phyloP scores from a whole-genome alignment of 2,888 invertebrate species.

The Bombylius major region DNA sequence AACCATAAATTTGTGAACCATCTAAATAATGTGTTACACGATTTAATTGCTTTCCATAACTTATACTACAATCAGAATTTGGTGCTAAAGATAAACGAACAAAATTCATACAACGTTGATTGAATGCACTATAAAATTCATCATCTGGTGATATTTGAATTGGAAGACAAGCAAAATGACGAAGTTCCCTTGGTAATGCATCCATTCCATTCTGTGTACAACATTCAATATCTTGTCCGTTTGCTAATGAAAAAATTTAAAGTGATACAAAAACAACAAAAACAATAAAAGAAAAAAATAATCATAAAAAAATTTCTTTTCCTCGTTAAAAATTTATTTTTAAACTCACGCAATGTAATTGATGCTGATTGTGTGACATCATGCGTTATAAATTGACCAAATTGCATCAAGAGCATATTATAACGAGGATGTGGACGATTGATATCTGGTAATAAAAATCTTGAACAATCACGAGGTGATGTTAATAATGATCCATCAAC shows the following conservation, averaged over 20 bases:
- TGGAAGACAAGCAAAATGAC: constrained; percentile 58
- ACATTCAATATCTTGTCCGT: constrained; percentile 59
- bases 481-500: constrained; percentile 43
- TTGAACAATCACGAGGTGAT: constrained; percentile 55
- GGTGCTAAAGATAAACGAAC: constrained; percentile 57
- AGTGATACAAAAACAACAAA: neutral
- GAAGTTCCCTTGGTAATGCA: constrained; percentile 39
- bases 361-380: constrained; percentile 61
- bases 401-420: constrained; percentile 63
- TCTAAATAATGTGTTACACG: constrained; percentile 59
- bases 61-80: constrained; percentile 50
- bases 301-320: neutral
- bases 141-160: constrained; percentile 48
- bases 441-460: constrained; percentile 44
- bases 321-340: neutral
- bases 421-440: constrained; percentile 47
- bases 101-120: constrained; percentile 57
- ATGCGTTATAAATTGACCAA: constrained; percentile 66
- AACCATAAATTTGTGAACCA: constrained; percentile 63
- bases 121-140: constrained; percentile 44
- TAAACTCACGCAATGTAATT: constrained; percentile 48
- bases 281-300: neutral
- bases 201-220: constrained; percentile 48
- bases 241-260: constrained; percentile 36
- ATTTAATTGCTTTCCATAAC: constrained; percentile 56